phyloP scores from a whole-genome alignment of 2,888 invertebrate species.

The Idaea biselata region DNA sequence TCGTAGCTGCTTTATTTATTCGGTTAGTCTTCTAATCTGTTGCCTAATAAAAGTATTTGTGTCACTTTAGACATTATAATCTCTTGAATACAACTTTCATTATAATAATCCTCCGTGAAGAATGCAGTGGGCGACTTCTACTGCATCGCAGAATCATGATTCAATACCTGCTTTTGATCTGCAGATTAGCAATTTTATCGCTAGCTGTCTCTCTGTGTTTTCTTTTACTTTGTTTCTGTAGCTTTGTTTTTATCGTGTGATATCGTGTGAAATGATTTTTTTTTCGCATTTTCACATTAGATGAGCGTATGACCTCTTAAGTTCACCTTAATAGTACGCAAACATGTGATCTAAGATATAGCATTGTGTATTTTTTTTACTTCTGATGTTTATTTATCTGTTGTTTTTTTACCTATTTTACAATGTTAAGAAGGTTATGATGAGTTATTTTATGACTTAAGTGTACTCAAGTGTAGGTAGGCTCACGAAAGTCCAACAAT shows the following conservation, averaged over 20 bases:
- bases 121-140: not conserved
- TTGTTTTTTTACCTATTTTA: too few species aligned
- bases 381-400: too few species aligned
- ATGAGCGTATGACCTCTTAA: too few species aligned
- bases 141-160: not conserved
- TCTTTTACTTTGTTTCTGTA: not conserved
- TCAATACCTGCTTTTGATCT: not conserved
- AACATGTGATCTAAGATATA: too few species aligned
- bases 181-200: too few species aligned
- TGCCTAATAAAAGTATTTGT: not conserved
- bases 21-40: not conserved
- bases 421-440: too few species aligned
- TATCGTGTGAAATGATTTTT: not conserved
- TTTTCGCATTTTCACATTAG: too few species aligned
- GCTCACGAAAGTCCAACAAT: too few species aligned
- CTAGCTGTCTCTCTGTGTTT: not conserved
- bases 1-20: constrained; percentile 11
- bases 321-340: too few species aligned
- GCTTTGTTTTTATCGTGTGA: not conserved
- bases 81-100: not conserved
- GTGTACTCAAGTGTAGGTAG: too few species aligned
- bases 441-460: too few species aligned
- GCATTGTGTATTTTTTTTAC: too few species aligned
- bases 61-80: not conserved
- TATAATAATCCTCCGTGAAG: not conserved